Conservation (phyloP, 2,113 vertebrate species). For the Erythrolamprus reginae region DNA sequence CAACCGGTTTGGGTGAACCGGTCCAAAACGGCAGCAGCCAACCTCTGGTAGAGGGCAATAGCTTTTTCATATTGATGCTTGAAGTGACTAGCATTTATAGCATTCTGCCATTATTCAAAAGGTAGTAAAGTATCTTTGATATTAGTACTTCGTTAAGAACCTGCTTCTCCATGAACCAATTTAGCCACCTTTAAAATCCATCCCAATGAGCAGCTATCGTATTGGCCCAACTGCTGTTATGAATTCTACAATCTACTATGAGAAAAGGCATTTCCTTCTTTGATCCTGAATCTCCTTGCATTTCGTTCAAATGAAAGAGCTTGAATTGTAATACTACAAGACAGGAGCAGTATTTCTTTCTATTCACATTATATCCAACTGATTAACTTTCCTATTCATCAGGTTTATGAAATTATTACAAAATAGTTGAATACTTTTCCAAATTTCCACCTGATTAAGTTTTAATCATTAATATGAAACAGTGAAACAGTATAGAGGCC, state of each 20-base stretch:
- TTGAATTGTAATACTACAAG: neutral
- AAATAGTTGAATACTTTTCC: neutral
- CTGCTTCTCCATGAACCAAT: neutral
- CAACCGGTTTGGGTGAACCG: no score
- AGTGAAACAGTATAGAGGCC: neutral
- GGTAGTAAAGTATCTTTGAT: neutral
- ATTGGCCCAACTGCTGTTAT: neutral
- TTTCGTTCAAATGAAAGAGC: neutral
- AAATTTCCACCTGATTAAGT: neutral
- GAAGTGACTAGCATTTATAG: neutral
- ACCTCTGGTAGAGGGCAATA: neutral
- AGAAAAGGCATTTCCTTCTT: neutral
- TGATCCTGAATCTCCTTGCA: neutral
- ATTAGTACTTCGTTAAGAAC: neutral
- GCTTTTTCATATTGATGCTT: neutral
- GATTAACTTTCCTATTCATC: neutral
- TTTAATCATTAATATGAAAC: neutral
- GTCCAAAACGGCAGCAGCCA: no score
- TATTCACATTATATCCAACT: neutral
- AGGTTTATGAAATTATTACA: neutral
- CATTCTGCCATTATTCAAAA: neutral
- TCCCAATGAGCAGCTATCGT: neutral
- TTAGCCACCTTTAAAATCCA: neutral
- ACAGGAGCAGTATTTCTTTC: neutral
- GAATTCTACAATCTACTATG: neutral